Base-by-base conservation (phyloP, 2,113 vertebrate genomes). In the Pipa parva region DNA sequence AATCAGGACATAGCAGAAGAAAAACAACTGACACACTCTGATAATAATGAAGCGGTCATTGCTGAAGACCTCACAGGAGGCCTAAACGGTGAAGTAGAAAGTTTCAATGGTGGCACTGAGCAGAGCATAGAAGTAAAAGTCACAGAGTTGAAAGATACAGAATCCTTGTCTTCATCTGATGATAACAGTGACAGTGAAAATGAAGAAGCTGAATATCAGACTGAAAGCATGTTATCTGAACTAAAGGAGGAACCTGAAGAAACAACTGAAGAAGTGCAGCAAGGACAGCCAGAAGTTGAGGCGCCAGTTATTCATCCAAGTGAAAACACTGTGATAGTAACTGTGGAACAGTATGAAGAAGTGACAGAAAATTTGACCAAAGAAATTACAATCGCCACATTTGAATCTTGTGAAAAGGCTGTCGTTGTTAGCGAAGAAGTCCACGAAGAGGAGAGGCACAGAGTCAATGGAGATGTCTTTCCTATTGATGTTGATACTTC, bases 181-280 rank as follows among this genome's bases (percentile, higher is more conserved):
- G 84, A 86, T 83, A 89, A 83, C 80, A 94, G 93, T 68, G 95
- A 95, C 73, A 97, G 93, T 65, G 97, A 97, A 73, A 93, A 93
- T 17, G 94, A 97, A 78, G 86, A 84, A 22, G 93, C 91, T 1
- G 95, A 97, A 78, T 98, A 96, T 83, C 92, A 85, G 55, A 92
- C 94, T 48, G 86, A 92, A 71, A 77, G 80, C 48, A 83, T 56
- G 36, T 76, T 84, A 25, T 80, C 87, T 27, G 80, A 86, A 78
- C 86, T 92, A 68, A 86, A 81, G 59, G 92, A 94, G 83, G 94
- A 95, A 64, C 89, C 85, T 11, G 93, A 95, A 78, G 93, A 92
- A 76, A 75, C 73, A 1, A 84, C 78, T 21, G 81, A 84, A 50
- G 71, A 85, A 20, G 70, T 1, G 74, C 84, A 62, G 66, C 77